These are phyloP conservation scores for Diabrotica balteata DNA, from an alignment of 2,888 invertebrate genomes.

Conservation along the genomic window DNA sequence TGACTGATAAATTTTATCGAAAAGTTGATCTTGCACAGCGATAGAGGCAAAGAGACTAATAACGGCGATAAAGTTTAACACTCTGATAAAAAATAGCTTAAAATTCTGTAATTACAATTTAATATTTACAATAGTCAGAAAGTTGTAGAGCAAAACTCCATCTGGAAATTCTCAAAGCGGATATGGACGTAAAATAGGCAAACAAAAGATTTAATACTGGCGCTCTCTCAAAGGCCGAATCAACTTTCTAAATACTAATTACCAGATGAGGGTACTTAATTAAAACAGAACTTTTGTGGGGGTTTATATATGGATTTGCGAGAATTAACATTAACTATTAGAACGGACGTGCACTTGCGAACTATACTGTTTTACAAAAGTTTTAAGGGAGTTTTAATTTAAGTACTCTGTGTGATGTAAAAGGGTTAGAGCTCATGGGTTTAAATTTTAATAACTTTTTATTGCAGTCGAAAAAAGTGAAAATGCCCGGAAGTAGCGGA, in stretches of 20 bases:
- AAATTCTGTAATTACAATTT: neutral
- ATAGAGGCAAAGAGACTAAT: too few species aligned
- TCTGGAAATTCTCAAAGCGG: neutral
- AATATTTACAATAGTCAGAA: neutral
- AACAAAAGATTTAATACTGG: neutral
- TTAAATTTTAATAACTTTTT: neutral
- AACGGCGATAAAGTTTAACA: too few species aligned
- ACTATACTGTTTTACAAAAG: neutral
- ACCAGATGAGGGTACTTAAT: conserved; percentile 1
- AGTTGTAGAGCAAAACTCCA: neutral
- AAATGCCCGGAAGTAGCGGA: too few species aligned
- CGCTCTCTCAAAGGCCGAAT: neutral
- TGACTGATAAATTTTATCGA: too few species aligned
- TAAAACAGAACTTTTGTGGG: neutral
- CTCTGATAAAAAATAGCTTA: too few species aligned
- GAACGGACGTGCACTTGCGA: neutral
- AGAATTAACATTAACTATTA: conserved; percentile 1
- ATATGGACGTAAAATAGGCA: neutral
- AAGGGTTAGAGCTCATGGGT: neutral
- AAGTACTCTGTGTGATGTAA: neutral
- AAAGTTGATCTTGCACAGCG: too few species aligned
- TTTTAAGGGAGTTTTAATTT: neutral
- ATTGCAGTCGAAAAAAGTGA: too few species aligned
- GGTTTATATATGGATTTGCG: neutral
- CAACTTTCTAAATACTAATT: neutral